phyloP scores from a whole-genome alignment of 2,113 vertebrate genomes.

The Entosphenus tridentatus region DNA sequence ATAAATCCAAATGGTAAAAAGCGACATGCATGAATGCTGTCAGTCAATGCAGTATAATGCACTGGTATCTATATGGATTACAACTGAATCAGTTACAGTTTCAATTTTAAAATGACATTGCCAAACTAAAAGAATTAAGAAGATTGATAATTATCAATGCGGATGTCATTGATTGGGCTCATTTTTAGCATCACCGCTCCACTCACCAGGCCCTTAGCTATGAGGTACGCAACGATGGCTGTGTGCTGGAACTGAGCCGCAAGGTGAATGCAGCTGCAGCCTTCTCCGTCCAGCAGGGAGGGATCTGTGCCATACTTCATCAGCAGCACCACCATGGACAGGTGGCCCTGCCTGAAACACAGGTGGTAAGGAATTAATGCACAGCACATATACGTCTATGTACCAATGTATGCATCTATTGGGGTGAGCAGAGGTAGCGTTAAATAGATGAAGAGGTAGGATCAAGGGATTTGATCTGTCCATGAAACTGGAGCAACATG shows the following conservation, averaged over 20 bases:
- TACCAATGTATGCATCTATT: background rate
- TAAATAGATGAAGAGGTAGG: background rate
- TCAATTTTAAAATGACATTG: too few species aligned
- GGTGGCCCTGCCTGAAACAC: constrained; percentile 66
- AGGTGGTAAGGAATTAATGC: constrained; percentile 12
- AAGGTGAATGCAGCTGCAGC: constrained; percentile 89
- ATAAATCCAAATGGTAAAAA: too few species aligned
- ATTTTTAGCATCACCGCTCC: too few species aligned
- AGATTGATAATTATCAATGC: too few species aligned
- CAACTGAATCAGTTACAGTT: too few species aligned
- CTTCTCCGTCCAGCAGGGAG: constrained; percentile 86
- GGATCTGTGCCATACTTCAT: constrained; percentile 93
- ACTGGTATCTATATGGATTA: too few species aligned
- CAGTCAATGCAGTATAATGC: too few species aligned
- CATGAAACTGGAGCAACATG: too few species aligned
- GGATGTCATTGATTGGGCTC: too few species aligned
- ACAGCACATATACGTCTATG: background rate
- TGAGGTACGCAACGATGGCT: constrained; percentile 95
- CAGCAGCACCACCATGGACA: constrained; percentile 96
- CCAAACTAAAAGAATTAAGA: too few species aligned
- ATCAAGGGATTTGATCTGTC: too few species aligned
- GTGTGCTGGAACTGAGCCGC: constrained; percentile 97
- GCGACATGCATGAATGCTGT: too few species aligned
- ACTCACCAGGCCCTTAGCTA: constrained; percentile 91
- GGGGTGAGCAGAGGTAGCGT: background rate